Evolutionary conservation across 2,113 vertebrate species (phyloP).

Genomic region (Mesoclemmys tuberculata): DNA sequence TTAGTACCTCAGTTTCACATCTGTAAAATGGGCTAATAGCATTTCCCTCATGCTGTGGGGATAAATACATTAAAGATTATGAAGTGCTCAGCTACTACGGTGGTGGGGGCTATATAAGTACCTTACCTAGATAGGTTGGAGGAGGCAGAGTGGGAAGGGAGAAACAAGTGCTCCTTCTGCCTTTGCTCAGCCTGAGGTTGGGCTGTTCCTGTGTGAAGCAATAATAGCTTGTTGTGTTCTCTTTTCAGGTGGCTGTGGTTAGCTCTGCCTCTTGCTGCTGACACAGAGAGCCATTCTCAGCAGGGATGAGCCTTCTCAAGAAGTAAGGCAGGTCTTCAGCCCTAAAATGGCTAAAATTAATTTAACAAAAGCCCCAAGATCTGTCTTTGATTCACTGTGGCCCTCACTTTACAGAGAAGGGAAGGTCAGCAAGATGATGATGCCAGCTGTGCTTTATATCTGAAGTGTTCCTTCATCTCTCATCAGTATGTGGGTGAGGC

Average conservation of each 20-base stretch:
- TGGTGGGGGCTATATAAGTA: constrained; percentile 9
- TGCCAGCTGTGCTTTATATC: constrained; percentile 64
- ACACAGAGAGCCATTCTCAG: constrained; percentile 53
- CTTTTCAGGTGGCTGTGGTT: constrained; percentile 58
- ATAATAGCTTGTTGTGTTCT: constrained; percentile 52
- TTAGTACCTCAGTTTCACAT: not conserved
- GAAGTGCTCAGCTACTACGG: not conserved
- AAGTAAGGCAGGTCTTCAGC: constrained; percentile 36
- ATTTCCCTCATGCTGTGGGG: constrained; percentile 4
- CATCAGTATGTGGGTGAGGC: constrained; percentile 34
- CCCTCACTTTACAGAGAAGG: constrained; percentile 10
- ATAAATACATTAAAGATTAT: constrained; percentile 1
- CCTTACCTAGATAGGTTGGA: constrained; percentile 8
- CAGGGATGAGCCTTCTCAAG: constrained; percentile 33
- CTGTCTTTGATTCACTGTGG: constrained; percentile 45
- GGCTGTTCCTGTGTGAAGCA: constrained; percentile 18
- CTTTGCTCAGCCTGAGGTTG: not conserved
- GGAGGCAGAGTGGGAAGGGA: constrained; percentile 25
- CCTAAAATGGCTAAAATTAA: constrained; percentile 27
- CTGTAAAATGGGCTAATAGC: not conserved
- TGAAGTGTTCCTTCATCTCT: constrained; percentile 52
- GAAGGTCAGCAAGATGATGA: constrained; percentile 34
- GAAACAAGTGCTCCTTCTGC: constrained; percentile 54
- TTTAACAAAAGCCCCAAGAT: constrained; percentile 5
- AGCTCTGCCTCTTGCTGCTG: constrained; percentile 56